phyloP scores from a whole-genome alignment of 2,888 invertebrate genomes.

The Malthinus flaveolus region DNA sequence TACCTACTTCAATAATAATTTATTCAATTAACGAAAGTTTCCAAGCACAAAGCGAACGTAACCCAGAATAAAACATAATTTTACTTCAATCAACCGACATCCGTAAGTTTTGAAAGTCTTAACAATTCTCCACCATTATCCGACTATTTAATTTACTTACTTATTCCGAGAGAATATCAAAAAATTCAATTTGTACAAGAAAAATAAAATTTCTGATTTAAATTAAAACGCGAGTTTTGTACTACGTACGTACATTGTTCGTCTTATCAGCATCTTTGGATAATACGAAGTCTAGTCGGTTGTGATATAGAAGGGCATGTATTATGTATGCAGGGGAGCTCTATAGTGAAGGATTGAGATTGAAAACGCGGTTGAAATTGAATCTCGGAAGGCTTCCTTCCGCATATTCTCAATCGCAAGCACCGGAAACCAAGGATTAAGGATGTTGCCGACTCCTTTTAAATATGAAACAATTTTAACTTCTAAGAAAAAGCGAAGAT shows the following conservation, averaged over 20 bases:
- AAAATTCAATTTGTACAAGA: too few relatives aligned
- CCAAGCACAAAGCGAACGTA: too few relatives aligned
- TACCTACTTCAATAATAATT: too few relatives aligned
- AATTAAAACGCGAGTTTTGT: too few relatives aligned
- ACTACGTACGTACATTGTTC: background rate
- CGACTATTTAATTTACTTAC: too few relatives aligned
- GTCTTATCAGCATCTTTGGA: constrained; percentile 16
- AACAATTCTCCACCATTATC: too few relatives aligned
- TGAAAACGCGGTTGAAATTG: constrained; percentile 30
- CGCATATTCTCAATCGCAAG: constrained; percentile 28
- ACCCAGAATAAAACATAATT: too few relatives aligned
- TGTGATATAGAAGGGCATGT: constrained; percentile 15
- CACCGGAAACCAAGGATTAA: constrained; percentile 33
- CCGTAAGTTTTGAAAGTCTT: too few relatives aligned
- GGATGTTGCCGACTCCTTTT: constrained; percentile 22
- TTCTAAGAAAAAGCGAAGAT: background rate
- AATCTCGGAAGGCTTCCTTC: constrained; percentile 31
- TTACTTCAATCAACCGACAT: too few relatives aligned
- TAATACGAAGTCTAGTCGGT: constrained; percentile 18
- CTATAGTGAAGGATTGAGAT: constrained; percentile 21
- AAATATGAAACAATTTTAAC: background rate
- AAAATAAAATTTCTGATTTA: too few relatives aligned
- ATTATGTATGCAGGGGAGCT: constrained; percentile 23
- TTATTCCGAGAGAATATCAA: too few relatives aligned
- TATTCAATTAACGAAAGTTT: too few relatives aligned